Evolutionary conservation across 2,113 vertebrate genomes (phyloP), one percentile per base, ranked within the genome.

Genomic region (Anolis sagrei): DNA sequence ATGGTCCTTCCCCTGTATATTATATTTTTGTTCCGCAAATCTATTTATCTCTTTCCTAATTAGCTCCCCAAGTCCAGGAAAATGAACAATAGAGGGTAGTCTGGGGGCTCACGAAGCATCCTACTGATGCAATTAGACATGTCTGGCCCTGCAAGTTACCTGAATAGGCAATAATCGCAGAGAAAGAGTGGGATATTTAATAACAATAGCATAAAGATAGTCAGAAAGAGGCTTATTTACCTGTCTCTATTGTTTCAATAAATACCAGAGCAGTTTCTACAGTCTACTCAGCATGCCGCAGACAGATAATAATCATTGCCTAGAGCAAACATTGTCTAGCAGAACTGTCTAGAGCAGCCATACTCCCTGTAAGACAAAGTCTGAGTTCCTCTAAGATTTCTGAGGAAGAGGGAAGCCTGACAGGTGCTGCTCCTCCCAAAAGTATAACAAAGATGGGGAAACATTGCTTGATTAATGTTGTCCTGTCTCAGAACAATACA

Each of bases 401-500:
- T 25, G 25, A 58, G 64, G 34, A 72, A 73, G 21, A 29, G 8
- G 44, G 23, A n/a, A 44, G 14, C 48, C 54, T 44, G 21, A 72
- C 27, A 74, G 39, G 58, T 74, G 34, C 16, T 7, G 2, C 25
- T 66, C n/a, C 14, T 48, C 3, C 49, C 21, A 21, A 25, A 1
- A 25, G 23, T 19, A 39, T 18, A 64, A 39, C 32, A 14, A 32
- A 66, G 76, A 69, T 58, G 32, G 32, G 25, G 23, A 18, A 19
- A 9, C 16, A 8, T 10, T 29, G 36, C 39, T 29, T 11, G 36
- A 21, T 29, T 54, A n/a, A 75, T 7, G 6, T 11, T 7, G 34
- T 75, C 70, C 8, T 75, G 54, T 74, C 80, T 81, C 84, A 66
- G 36, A 80, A 51, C 54, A 62, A 74, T 68, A 74, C 54, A 64